Conservation (phyloP, 2,888 invertebrate genomes). For the Eudasyphora cyanicolor region DNA sequence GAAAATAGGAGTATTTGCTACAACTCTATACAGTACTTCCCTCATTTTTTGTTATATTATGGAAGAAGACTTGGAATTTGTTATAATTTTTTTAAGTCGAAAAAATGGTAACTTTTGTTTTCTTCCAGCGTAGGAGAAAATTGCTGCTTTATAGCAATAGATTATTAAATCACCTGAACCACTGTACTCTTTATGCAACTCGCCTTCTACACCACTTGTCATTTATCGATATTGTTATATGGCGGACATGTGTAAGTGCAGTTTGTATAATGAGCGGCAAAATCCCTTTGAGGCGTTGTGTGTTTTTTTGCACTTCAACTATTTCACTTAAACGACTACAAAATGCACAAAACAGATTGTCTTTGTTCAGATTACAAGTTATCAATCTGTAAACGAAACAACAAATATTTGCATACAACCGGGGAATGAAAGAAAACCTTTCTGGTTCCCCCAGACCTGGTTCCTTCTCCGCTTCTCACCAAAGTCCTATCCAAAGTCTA, state of each 20-base stretch:
- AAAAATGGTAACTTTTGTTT: too few relatives aligned
- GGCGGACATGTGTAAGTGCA: neutral
- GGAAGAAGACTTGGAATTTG: too few relatives aligned
- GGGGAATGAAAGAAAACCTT: too few relatives aligned
- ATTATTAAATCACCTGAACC: neutral
- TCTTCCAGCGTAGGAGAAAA: too few relatives aligned
- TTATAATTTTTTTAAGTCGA: too few relatives aligned
- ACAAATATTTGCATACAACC: constrained; percentile 1
- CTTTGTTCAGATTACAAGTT: constrained; percentile 10
- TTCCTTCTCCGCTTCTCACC: neutral
- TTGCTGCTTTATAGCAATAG: too few relatives aligned
- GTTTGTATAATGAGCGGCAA: neutral
- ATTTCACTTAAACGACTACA: neutral
- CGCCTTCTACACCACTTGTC: neutral
- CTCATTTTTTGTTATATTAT: too few relatives aligned
- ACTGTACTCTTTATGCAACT: neutral
- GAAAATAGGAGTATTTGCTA: too few relatives aligned
- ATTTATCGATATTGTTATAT: neutral
- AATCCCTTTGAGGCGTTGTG: constrained; percentile 11
- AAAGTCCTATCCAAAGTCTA: neutral
- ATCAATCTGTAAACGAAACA: too few relatives aligned
- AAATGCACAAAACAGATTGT: neutral
- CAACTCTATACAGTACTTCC: too few relatives aligned
- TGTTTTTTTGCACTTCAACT: neutral
- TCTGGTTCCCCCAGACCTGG: neutral